Conservation (phyloP, 1,140 invertebrate genomes). For the Drosophila melanica region DNA sequence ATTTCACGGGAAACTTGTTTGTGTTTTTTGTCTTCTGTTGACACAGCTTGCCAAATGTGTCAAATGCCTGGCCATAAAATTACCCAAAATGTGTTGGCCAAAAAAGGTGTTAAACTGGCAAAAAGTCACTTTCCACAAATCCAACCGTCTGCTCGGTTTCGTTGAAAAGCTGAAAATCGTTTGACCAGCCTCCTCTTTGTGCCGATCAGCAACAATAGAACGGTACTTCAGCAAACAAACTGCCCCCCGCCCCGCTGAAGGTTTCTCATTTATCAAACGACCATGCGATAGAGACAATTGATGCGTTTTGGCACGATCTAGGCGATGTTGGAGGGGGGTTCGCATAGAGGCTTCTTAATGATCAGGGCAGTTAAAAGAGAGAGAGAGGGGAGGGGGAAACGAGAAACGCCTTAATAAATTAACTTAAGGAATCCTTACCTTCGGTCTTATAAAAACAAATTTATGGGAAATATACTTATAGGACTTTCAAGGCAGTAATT, state of each 20-base stretch:
- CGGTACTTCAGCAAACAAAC: conserved; percentile 70
- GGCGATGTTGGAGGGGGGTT: background rate
- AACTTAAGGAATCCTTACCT: no score
- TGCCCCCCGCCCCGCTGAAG: conserved; percentile 38
- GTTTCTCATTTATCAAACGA: conserved; percentile 62
- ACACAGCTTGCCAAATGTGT: conserved; percentile 71
- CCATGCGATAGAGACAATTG: conserved; percentile 30
- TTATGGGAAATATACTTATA: no score
- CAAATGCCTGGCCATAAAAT: conserved; percentile 26
- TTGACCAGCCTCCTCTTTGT: conserved; percentile 43
- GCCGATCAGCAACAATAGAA: conserved; percentile 30
- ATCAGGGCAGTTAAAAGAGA: conserved; percentile 9
- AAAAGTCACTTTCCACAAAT: conserved; percentile 62
- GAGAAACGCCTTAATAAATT: background rate
- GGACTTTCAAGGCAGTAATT: no score
- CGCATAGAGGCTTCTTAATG: conserved; percentile 11
- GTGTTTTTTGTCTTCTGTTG: conserved; percentile 58
- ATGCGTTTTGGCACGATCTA: conserved; percentile 62
- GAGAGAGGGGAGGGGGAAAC: background rate
- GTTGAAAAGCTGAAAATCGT: conserved; percentile 79
- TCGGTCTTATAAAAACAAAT: no score
- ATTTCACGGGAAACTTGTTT: conserved; percentile 76
- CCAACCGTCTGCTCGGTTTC: conserved; percentile 25
- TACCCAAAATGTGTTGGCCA: conserved; percentile 18
- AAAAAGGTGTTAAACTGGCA: conserved; percentile 83